Evolutionary conservation across 1,140 invertebrate genomes (phyloP).

Genomic region (Theocolax elegans): DNA sequence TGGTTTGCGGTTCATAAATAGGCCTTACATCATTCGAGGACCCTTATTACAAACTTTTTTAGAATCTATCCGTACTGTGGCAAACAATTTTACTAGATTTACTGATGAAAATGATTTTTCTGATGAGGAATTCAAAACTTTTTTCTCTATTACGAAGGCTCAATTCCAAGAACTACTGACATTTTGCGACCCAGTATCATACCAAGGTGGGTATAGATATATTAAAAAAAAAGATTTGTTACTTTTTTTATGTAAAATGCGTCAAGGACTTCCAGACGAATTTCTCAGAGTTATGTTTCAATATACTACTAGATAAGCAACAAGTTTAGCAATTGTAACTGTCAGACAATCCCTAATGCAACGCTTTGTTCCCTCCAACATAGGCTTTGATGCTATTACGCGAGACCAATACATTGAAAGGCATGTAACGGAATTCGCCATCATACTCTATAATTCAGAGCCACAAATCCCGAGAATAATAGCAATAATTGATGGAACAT

Average conservation of each 20-base stretch:
- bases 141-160: too few species aligned
- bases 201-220: too few species aligned
- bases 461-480: background rate
- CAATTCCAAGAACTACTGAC: too few species aligned
- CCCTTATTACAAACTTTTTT: too few species aligned
- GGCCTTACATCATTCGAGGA: too few species aligned
- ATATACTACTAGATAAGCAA: background rate
- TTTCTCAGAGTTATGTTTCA: conserved; percentile 15
- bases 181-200: too few species aligned
- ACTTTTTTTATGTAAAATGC: too few species aligned
- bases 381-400: background rate
- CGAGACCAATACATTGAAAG: background rate
- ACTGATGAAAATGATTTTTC: too few species aligned
- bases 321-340: background rate
- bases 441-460: conserved; percentile 3
- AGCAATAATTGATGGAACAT: conserved; percentile 23
- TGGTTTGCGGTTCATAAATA: too few species aligned
- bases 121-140: too few species aligned
- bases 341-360: background rate
- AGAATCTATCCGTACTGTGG: too few species aligned
- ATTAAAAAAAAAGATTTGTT: background rate
- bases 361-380: conserved; percentile 1
- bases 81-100: too few species aligned
- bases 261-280: background rate
- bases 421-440: conserved; percentile 25